Evolutionary conservation across 2,113 vertebrate species (phyloP), one percentile per base, ranked within the genome.

Genomic region (Coryphaenoides rupestris): DNA sequence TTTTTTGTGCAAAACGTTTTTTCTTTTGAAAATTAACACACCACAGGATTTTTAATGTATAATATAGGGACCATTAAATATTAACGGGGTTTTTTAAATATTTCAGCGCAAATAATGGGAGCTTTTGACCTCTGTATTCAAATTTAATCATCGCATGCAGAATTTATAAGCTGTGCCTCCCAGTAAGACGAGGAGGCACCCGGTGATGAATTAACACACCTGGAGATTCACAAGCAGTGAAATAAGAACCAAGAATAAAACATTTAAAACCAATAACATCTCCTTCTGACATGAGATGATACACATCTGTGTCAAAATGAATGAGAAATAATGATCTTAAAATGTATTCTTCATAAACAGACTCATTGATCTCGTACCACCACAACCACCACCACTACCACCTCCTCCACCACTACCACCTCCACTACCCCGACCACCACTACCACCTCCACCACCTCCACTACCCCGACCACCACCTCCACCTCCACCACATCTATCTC

Each of bases 71-170:
- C 40, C 66, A 83, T 90, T 13, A 88, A 87, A 88, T 87, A 89
- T 89, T 85, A 84, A 89, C 67, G 55, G 55, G 72, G 72, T 83
- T 74, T 40, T 40, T 40, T 87, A 74, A 90, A 90, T 89, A 87
- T 85, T 87, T 87, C 59, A 89, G 70, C 19, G 72, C 78, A 83
- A 85, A 88, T 87, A 86, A 87, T 85, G 83, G 85, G 79, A 52
- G 76, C 76, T 75, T 69, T 80, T 87, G 85, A 87, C 87, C 84
- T 76, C 79, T 77, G 74, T 78, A 86, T 86, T 87, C 73, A 86
- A 88, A 86, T 86, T 78, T 79, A 86, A 87, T 87, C 83, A 79
- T 75, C 58, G 62, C 72, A 84, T 84, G 84, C 75, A 86, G 73
- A 81, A 84, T 89, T 83, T 74, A 86, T 84, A 56, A 82, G 69